phyloP scores from a whole-genome alignment of 1,140 invertebrate species.

The Sycobia sp. region DNA sequence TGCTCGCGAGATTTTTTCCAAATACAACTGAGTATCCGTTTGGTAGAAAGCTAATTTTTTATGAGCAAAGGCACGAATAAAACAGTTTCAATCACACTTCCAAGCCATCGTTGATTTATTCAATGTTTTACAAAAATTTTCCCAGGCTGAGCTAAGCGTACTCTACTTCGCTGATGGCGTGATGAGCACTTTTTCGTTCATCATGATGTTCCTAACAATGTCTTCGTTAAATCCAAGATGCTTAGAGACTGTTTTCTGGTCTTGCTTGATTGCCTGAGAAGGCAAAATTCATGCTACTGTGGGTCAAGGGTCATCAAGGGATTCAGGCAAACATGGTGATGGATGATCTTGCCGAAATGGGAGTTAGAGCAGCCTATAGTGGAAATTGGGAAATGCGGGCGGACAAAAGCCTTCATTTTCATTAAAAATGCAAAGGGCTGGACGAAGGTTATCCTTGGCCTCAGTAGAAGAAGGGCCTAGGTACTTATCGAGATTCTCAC shows the following conservation, averaged over 20 bases:
- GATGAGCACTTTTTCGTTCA: background rate
- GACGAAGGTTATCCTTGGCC: background rate
- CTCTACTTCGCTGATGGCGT: no score
- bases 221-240: background rate
- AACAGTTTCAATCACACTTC: no score
- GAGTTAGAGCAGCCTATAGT: no score
- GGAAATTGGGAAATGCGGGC: no score
- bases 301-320: no score
- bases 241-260: background rate
- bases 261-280: background rate
- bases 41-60: slow-evolving; percentile 37
- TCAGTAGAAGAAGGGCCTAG: no score
- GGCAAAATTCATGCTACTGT: no score
- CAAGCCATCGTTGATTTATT: slow-evolving; percentile 25
- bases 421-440: no score
- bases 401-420: no score
- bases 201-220: slow-evolving; percentile 1
- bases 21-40: slow-evolving; percentile 27
- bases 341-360: background rate
- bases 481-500: slow-evolving; percentile 11
- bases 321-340: no score
- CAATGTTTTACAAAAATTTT: slow-evolving; percentile 9
- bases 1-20: background rate
- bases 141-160: no score
- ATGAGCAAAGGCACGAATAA: slow-evolving; percentile 26